Base-by-base conservation (phyloP, 2,888 invertebrate genomes). In the Yponomeuta cagnagella region DNA sequence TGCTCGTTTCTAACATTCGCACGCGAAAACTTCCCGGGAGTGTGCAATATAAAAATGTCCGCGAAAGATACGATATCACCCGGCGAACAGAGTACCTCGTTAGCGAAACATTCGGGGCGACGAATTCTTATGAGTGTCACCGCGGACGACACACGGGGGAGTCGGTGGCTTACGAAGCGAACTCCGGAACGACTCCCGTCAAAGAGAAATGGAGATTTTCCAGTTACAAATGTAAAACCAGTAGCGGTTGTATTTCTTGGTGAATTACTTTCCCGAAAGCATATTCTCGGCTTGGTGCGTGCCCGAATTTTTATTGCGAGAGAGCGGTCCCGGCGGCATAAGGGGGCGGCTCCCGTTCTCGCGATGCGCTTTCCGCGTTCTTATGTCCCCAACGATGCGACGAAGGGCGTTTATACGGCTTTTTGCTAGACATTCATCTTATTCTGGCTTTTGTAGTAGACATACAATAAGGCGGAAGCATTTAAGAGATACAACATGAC, bases 201-300 rank as follows among this genome's bases (percentile, higher is more conserved):
- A 90, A 90, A 90, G 89, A 87, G 88, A 90, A 89, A 90, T 90
- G 89, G 89, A 89, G 89, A 90, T 90, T 90, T 89, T 81, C 80
- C 83, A 82, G 90, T 88, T 89, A 90, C 89, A 89, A 90, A 90
- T 90, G 89, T 88, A 87, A 82, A 86, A 88, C 84, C 85, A 81
- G 87, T 87, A 86, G 85, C 80, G 82, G 86, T 82, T 85, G 87
- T 89, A 90, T 90, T 86, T 90, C 88, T 89, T 88, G 86, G 80
- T 79, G 88, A 88, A 90, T 89, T 90, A 90, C 89, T 85, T 88
- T 88, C 84, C 79, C 84, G 86, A 82, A 86, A 85, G 84, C 86
- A 84, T 84, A 83, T 82, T 85, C 81, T 87, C 84, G 87, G 85
- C 85, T 83, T 81, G 72, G 70, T 70, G 82, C 82, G 83, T 79